A percentile compares a stretch with the other conserved stretches of the same genome.
Evolutionary conservation across 2,888 invertebrate genomes (phyloP).

Genomic region (Ophraella communa): DNA sequence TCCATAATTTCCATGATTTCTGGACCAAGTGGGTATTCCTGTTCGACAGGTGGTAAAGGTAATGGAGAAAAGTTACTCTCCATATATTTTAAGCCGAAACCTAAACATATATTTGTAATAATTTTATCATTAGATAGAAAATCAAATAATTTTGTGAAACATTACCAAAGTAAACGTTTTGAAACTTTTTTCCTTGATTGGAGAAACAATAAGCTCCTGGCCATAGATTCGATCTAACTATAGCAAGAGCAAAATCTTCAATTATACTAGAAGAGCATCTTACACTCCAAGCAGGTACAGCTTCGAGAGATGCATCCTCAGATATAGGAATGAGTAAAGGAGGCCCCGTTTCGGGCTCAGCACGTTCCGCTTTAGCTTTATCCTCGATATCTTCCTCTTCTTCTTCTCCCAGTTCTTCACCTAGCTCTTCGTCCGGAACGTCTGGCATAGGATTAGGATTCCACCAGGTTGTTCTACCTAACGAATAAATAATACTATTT

Average conservation of each 20-base stretch:
- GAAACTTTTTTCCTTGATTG: constrained; percentile 55
- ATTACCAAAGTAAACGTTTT: constrained; percentile 56
- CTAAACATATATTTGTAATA: too few species aligned
- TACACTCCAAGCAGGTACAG: constrained; percentile 74
- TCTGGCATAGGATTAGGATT: constrained; percentile 63
- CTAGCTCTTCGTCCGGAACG: constrained; percentile 54
- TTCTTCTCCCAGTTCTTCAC: constrained; percentile 52
- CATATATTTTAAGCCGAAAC: constrained; percentile 79
- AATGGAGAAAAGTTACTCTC: constrained; percentile 75
- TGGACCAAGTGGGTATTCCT: constrained; percentile 75
- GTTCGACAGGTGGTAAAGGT: constrained; percentile 70
- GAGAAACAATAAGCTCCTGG: constrained; percentile 85
- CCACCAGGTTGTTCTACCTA: constrained; percentile 72
- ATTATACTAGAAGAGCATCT: constrained; percentile 67
- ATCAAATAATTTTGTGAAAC: too few species aligned
- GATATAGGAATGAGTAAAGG: constrained; percentile 74
- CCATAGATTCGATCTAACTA: constrained; percentile 82
- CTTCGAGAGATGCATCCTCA: constrained; percentile 70
- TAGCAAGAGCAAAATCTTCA: constrained; percentile 72
- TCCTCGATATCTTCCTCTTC: constrained; percentile 68
- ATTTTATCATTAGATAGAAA: too few species aligned
- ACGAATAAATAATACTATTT: too few species aligned
- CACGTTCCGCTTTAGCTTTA: constrained; percentile 61
- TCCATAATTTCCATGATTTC: constrained; percentile 82
- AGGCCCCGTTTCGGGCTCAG: constrained; percentile 72